phyloP scores from a whole-genome alignment of 2,888 invertebrate genomes.

The Alloscopus bannaensis region DNA sequence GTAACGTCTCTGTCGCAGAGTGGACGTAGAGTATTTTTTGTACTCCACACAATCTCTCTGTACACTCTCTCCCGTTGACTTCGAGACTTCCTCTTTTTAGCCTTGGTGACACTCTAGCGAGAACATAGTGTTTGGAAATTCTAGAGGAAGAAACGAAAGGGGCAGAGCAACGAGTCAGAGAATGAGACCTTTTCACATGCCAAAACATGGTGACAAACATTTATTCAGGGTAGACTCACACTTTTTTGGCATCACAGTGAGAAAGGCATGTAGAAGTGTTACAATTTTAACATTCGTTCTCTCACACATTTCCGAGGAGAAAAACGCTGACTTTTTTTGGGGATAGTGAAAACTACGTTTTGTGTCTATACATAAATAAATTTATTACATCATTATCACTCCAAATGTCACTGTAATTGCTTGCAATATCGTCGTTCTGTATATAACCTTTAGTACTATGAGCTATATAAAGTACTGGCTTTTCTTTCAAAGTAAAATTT shows the following conservation, averaged over 20 bases:
- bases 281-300: background rate
- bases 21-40: background rate
- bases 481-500: background rate
- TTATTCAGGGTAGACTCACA: too few relatives aligned
- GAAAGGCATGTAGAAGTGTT: background rate
- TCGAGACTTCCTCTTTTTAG: background rate
- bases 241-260: background rate
- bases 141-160: constrained; percentile 1
- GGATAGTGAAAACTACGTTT: background rate
- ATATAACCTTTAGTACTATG: background rate
- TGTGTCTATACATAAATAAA: constrained; percentile 20
- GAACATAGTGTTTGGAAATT: constrained; percentile 16
- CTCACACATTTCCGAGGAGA: background rate
- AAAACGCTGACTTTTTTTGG: background rate
- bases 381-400: constrained; percentile 25
- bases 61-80: background rate
- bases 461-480: background rate
- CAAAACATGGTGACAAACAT: background rate
- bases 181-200: constrained; percentile 7
- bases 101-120: background rate
- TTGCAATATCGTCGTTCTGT: background rate
- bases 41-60: background rate
- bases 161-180: constrained; percentile 24
- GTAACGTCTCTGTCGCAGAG: background rate
- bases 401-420: constrained; percentile 11